Conservation (phyloP, 2,888 invertebrate genomes). For the Parascotia fuliginaria region DNA sequence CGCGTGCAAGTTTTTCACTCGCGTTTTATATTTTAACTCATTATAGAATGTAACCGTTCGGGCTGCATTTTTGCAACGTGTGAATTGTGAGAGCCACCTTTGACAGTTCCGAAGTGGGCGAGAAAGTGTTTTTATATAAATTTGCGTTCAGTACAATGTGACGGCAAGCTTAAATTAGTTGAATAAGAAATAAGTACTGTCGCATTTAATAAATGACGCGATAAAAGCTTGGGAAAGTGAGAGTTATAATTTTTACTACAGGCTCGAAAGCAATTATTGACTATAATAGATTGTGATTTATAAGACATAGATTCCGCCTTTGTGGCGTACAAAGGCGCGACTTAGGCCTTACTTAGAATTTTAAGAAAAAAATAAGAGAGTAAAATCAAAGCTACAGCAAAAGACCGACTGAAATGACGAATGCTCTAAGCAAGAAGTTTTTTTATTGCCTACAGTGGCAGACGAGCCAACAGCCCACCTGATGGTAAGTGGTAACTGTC, state of each 20-base stretch:
- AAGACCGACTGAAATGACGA: too few species aligned
- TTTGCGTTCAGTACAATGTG: conserved; percentile 12
- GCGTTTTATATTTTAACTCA: conserved; percentile 51
- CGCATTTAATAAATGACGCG: conserved; percentile 3
- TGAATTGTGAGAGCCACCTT: conserved; percentile 45
- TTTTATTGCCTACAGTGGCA: too few species aligned
- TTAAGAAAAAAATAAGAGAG: too few species aligned
- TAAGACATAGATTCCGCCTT: too few species aligned
- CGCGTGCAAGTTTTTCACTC: conserved; percentile 49
- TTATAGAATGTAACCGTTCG: conserved; percentile 38
- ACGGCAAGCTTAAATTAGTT: conserved; percentile 14
- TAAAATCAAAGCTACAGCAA: too few species aligned
- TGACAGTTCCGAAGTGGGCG: conserved; percentile 37
- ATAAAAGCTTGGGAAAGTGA: conserved; percentile 11
- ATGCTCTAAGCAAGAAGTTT: too few species aligned
- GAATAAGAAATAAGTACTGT: conserved; percentile 6
- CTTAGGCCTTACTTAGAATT: too few species aligned
- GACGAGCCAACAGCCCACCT: too few species aligned
- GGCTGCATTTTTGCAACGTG: conserved; percentile 37
- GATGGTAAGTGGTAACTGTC: too few species aligned
- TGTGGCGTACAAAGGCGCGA: too few species aligned
- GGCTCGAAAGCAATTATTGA: background rate
- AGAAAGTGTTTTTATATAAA: conserved; percentile 27
- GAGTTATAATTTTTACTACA: conserved; percentile 11
- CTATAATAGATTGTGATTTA: background rate